Evolutionary conservation across 1,140 invertebrate genomes (phyloP).

Genomic region (Piezodorus guildinii): DNA sequence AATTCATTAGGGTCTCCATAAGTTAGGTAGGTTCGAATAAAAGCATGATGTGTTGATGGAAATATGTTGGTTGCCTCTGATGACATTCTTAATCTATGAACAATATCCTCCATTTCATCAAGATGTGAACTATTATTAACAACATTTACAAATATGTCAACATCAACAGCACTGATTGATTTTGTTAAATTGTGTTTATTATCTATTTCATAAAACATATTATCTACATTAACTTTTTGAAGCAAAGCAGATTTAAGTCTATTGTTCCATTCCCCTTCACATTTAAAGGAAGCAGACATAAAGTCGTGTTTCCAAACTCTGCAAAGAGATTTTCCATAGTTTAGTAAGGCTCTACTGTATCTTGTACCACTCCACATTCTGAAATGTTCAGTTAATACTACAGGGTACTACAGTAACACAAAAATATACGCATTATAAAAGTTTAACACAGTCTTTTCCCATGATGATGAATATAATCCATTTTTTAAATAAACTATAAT

Average conservation of each 20-base stretch:
- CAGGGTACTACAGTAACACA: too few relatives aligned
- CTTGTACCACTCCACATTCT: too few relatives aligned
- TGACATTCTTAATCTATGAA: slow-evolving; percentile 56
- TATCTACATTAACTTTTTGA: slow-evolving; percentile 46
- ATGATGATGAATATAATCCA: too few relatives aligned
- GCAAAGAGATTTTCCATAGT: not conserved
- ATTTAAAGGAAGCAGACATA: slow-evolving; percentile 49
- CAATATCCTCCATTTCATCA: slow-evolving; percentile 55
- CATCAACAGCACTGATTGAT: slow-evolving; percentile 52
- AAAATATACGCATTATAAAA: too few relatives aligned
- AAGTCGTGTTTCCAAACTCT: not conserved
- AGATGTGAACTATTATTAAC: slow-evolving; percentile 37
- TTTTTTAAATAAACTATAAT: too few relatives aligned
- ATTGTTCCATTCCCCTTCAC: slow-evolving; percentile 50
- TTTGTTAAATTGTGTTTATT: slow-evolving; percentile 41
- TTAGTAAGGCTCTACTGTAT: not conserved
- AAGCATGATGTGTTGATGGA: slow-evolving; percentile 70
- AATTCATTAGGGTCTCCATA: slow-evolving; percentile 47
- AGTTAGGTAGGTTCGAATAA: slow-evolving; percentile 54
- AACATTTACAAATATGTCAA: slow-evolving; percentile 60
- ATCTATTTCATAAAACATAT: slow-evolving; percentile 51
- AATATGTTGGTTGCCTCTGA: slow-evolving; percentile 53
- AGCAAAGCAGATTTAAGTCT: slow-evolving; percentile 46
- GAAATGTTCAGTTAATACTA: too few relatives aligned
- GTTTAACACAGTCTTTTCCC: too few relatives aligned